Evolutionary conservation across 2,113 vertebrate genomes (phyloP).

Genomic region (Nesoenas mayeri): DNA sequence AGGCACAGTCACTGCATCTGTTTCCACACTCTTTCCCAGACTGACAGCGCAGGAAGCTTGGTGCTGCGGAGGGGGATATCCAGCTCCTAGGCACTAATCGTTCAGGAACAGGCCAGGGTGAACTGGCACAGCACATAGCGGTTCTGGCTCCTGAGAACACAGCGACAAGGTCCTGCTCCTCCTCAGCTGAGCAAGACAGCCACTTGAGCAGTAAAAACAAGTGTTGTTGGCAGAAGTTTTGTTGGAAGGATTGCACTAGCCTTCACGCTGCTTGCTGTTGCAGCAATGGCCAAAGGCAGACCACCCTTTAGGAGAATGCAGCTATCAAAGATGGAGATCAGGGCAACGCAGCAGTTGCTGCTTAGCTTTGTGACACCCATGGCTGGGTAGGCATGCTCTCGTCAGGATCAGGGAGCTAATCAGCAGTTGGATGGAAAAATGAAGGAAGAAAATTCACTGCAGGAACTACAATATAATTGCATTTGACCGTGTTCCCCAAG

Average conservation of each 20-base stretch:
- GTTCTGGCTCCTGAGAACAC: background rate
- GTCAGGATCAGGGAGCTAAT: background rate
- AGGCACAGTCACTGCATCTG: background rate
- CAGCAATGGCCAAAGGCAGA: background rate
- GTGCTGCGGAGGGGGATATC: background rate
- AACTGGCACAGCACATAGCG: background rate
- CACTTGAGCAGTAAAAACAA: background rate
- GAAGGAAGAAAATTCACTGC: background rate
- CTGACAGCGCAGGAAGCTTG: background rate
- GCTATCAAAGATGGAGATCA: background rate
- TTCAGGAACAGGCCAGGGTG: background rate
- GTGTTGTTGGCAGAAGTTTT: background rate
- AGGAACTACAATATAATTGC: background rate
- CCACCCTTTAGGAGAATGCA: background rate
- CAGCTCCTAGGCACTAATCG: background rate
- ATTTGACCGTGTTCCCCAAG: too few relatives aligned
- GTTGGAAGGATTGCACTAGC: background rate
- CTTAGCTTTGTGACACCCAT: background rate
- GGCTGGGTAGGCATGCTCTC: accelerated
- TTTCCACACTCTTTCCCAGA: background rate
- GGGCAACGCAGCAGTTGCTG: background rate
- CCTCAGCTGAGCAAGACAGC: background rate
- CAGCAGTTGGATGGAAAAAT: background rate
- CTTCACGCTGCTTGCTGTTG: background rate
- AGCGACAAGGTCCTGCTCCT: background rate